A percentile compares a stretch with the other conserved stretches of the same genome.
These are phyloP conservation scores for Protobothrops mucrosquamatus DNA, from an alignment of 2,113 vertebrate genomes.

Conservation along the genomic window DNA sequence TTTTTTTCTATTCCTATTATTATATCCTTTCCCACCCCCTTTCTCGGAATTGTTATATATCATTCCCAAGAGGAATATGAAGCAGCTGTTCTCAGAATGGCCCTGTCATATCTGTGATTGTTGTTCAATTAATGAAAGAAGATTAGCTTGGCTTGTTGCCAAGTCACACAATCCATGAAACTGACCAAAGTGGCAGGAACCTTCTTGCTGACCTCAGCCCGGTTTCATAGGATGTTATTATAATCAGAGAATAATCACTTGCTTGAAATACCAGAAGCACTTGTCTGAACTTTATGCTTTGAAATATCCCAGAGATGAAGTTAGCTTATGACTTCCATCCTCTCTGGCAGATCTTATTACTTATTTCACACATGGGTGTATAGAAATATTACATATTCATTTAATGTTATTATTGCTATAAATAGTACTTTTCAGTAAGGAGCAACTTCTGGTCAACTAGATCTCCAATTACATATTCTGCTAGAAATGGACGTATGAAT, in stretches of 20 bases:
- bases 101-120: neutral
- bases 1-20: neutral
- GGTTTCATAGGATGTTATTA: conserved; percentile 6
- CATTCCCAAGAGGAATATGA: conserved; percentile 16
- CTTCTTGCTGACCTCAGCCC: conserved; percentile 9
- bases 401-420: conserved; percentile 44
- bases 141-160: conserved; percentile 8
- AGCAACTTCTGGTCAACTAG: conserved; percentile 37
- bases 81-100: neutral
- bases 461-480: conserved; percentile 30
- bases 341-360: conserved; percentile 49
- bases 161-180: neutral
- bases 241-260: conserved; percentile 9
- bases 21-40: neutral
- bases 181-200: neutral
- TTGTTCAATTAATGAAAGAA: conserved; percentile 26
- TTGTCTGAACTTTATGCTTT: conserved; percentile 26
- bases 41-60: neutral
- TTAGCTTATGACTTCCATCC: conserved; percentile 46
- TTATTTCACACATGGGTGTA: conserved; percentile 42
- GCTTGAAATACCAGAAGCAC: neutral
- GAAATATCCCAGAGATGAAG: conserved; percentile 40
- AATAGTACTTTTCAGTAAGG: conserved; percentile 30
- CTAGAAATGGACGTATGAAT: conserved; percentile 30
- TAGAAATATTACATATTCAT: conserved; percentile 62